Conservation (phyloP, 53 echinoderm and acorn worm genomes). For the Patiria pectinifera region DNA sequence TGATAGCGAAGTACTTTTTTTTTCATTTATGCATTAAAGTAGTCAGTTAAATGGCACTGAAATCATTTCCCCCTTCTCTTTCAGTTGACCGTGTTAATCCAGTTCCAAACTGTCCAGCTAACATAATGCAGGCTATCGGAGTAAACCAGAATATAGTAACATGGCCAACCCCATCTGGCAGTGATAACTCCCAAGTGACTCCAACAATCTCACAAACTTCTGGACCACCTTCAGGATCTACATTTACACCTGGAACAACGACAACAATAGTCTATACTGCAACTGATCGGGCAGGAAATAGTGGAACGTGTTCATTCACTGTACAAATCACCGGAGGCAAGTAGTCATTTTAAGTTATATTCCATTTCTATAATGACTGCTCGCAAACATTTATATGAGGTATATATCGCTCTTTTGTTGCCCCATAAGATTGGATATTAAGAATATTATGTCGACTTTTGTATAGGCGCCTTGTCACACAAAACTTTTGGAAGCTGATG, state of each 20-base stretch:
- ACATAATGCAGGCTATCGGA: neutral
- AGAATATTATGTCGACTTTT: too few species aligned
- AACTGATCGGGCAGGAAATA: slow-evolving; percentile 58
- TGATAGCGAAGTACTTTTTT: too few species aligned
- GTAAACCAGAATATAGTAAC: neutral
- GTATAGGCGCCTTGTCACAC: too few species aligned
- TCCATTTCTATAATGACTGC: neutral
- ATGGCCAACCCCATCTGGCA: neutral
- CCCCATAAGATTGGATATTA: too few species aligned
- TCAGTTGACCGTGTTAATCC: neutral
- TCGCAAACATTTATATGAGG: too few species aligned
- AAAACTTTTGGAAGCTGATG: too few species aligned
- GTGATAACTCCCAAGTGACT: neutral
- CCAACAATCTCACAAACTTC: neutral
- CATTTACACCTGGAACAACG: neutral
- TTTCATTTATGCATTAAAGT: too few species aligned
- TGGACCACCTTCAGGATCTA: neutral
- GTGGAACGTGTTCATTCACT: slow-evolving; percentile 42
- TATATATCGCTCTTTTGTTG: too few species aligned
- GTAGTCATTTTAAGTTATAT: neutral
- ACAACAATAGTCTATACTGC: slow-evolving; percentile 59
- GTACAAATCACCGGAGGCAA: slow-evolving; percentile 50
- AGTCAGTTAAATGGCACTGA: too few species aligned
- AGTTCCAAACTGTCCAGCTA: neutral
- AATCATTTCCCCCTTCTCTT: neutral